Conservation (phyloP, 2,888 invertebrate genomes). For the Nipponacmea schrenckii region DNA sequence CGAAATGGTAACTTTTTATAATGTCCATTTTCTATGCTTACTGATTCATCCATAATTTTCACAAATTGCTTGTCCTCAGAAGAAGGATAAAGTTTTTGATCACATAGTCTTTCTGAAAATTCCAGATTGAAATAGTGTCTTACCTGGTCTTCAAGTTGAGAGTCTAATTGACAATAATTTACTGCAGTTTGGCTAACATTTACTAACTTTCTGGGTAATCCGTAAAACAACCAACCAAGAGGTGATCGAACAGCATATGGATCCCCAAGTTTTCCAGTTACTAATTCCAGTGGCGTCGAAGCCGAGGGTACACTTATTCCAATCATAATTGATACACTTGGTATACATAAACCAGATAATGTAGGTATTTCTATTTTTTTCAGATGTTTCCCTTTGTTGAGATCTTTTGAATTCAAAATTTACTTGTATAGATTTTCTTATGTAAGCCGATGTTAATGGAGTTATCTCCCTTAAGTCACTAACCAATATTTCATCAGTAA, state of each 20-base stretch:
- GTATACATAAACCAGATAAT: not conserved
- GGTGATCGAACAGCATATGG: conserved; percentile 23
- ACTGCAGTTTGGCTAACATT: not conserved
- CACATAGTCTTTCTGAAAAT: conserved; percentile 70
- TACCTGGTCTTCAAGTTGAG: conserved; percentile 86
- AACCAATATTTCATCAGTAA: not conserved
- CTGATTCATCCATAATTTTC: conserved; percentile 15
- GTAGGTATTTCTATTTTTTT: not conserved
- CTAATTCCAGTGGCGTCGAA: not conserved
- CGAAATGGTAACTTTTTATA: conserved; percentile 25
- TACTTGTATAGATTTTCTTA: not conserved
- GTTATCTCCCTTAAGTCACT: not conserved
- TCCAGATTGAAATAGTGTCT: conserved; percentile 70
- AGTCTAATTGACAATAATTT: conserved; percentile 68
- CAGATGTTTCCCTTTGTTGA: conserved; percentile 9
- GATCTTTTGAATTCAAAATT: not conserved
- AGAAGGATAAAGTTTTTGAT: conserved; percentile 84
- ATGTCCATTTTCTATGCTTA: conserved; percentile 12
- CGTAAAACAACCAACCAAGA: conserved; percentile 25
- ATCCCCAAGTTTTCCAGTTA: conserved; percentile 7
- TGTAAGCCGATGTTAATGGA: not conserved
- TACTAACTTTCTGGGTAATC: not conserved
- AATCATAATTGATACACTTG: not conserved
- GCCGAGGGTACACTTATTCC: too few relatives aligned
- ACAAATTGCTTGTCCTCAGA: conserved; percentile 71